These are phyloP conservation scores for Erinaceus europaeus DNA, from an alignment of 2,113 vertebrate genomes.

Conservation along the genomic window DNA sequence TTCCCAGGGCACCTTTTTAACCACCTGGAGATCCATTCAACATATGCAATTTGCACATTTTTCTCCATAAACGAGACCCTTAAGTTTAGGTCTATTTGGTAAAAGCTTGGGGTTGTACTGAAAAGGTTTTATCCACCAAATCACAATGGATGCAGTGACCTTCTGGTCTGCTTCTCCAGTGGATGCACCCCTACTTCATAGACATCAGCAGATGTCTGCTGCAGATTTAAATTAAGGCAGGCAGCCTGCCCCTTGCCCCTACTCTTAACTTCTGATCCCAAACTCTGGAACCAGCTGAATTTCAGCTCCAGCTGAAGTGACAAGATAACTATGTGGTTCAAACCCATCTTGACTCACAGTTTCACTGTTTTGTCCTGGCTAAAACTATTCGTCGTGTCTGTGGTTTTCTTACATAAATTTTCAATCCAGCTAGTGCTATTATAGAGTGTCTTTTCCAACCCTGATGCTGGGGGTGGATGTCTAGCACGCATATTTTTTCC, in stretches of 20 bases:
- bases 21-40: background rate
- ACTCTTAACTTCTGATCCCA: background rate
- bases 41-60: background rate
- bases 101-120: conserved; percentile 4
- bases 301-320: conserved; percentile 54
- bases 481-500: conserved; percentile 87
- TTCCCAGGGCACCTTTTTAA: background rate
- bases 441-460: conserved; percentile 63
- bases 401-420: conserved; percentile 77
- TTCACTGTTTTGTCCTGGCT: conserved; percentile 69
- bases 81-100: background rate
- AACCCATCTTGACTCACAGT: conserved; percentile 63
- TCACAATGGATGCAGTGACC: background rate
- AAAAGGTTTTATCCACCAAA: conserved; percentile 6
- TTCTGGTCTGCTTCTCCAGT: background rate
- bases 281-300: background rate
- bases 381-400: conserved; percentile 75
- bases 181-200: background rate
- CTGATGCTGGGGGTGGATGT: conserved; percentile 64
- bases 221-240: background rate
- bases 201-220: background rate
- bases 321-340: conserved; percentile 53
- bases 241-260: background rate
- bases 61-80: background rate
- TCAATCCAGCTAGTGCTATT: conserved; percentile 81